Conservation (phyloP, 2,888 invertebrate genomes). For the Tetropium fuscum region DNA sequence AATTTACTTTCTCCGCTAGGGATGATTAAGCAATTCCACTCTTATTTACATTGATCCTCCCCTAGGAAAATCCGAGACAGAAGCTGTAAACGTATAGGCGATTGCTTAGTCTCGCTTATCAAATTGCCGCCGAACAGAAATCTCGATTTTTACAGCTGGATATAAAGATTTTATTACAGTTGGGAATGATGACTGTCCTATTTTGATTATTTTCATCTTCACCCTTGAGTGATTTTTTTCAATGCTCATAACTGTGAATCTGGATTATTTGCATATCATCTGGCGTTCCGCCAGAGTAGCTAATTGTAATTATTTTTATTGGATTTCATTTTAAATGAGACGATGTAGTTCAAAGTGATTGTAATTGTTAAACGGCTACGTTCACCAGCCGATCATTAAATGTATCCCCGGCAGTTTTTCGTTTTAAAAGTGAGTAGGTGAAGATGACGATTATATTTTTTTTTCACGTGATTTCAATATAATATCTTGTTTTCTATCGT, state of each 20-base stretch:
- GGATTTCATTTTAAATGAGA: background rate
- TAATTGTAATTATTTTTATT: conserved; percentile 8
- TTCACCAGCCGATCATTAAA: no score
- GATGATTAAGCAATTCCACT: no score
- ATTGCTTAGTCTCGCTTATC: background rate
- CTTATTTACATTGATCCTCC: no score
- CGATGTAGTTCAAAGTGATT: background rate
- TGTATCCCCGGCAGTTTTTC: no score
- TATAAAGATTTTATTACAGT: conserved; percentile 25
- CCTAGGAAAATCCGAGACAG: no score
- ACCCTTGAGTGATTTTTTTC: conserved; percentile 29
- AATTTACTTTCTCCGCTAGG: no score
- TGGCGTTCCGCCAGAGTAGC: conserved; percentile 5
- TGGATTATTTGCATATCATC: conserved; percentile 19
- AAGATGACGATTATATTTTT: no score
- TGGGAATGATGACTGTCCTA: conserved; percentile 19
- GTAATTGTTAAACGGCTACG: background rate
- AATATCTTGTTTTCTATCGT: no score
- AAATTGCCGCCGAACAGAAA: background rate
- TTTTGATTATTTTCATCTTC: conserved; percentile 9
- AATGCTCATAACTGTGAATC: conserved; percentile 32
- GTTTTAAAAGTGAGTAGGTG: no score
- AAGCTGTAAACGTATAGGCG: background rate
- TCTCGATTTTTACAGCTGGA: background rate
- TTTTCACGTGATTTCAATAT: no score